phyloP scores from a whole-genome alignment of 53 echinoderm and acorn worm species.

The Paelopatides confundens region DNA sequence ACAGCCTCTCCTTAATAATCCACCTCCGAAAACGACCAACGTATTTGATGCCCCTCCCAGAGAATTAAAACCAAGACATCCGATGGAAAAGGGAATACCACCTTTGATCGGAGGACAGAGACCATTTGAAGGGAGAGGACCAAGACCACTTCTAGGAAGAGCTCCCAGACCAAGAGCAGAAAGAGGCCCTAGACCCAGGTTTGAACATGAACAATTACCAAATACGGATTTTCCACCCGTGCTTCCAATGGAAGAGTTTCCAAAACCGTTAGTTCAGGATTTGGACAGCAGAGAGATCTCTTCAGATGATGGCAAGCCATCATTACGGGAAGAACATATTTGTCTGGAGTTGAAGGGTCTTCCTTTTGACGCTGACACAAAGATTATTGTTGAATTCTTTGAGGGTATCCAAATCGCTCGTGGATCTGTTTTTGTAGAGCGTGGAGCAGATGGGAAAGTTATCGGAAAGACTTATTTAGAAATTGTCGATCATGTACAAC shows the following conservation, averaged over 20 bases:
- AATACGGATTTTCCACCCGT: too few relatives aligned
- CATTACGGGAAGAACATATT: constrained; percentile 38
- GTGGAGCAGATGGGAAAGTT: constrained; percentile 53
- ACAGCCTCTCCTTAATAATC: background rate
- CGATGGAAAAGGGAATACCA: background rate
- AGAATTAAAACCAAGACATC: background rate
- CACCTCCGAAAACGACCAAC: background rate
- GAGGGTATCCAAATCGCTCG: constrained; percentile 63
- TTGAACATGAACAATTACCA: background rate
- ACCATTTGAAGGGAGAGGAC: constrained; percentile 6
- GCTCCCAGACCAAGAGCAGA: constrained; percentile 1
- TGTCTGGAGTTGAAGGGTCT: constrained; percentile 83
- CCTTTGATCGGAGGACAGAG: background rate
- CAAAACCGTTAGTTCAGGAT: background rate
- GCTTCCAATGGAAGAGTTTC: background rate
- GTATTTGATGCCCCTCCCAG: background rate
- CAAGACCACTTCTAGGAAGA: constrained; percentile 6
- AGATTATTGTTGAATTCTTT: constrained; percentile 77
- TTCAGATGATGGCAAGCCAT: background rate
- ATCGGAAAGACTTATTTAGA: constrained; percentile 73
- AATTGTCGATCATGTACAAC: constrained; percentile 56
- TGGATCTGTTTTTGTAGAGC: constrained; percentile 70
- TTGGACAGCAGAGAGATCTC: background rate
- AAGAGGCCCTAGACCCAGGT: background rate
- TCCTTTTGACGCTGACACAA: constrained; percentile 58